A percentile compares a stretch with the other conserved stretches of the same genome.
These are phyloP conservation scores for Muraenolepis orangiensis DNA, from an alignment of 2,797 vertebrate genomes.

Conservation along the genomic window DNA sequence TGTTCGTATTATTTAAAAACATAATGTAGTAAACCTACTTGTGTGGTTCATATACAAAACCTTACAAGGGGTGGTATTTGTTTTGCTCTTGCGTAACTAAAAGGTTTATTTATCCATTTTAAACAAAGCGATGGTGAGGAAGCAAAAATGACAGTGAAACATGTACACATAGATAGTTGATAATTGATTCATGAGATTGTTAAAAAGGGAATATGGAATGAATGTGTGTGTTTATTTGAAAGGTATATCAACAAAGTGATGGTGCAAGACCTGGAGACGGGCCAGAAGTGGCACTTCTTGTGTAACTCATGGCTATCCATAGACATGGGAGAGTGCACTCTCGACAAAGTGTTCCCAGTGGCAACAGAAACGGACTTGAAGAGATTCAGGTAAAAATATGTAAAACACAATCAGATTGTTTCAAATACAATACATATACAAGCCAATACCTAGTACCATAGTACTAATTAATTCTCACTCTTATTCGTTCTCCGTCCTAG, in stretches of 20 bases:
- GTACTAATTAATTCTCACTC: background rate
- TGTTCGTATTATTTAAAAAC: background rate
- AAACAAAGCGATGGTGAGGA: background rate
- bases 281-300: constrained; percentile 89
- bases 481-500: constrained; percentile 54
- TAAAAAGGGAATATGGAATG: background rate
- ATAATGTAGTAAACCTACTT: too few species aligned
- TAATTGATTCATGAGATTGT: background rate
- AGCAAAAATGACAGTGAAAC: background rate
- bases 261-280: constrained; percentile 83
- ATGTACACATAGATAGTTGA: background rate
- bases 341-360: constrained; percentile 86
- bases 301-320: constrained; percentile 93
- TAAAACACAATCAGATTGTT: too few species aligned
- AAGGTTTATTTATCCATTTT: background rate
- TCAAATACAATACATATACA: too few species aligned
- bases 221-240: constrained; percentile 14
- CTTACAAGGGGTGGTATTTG: background rate
- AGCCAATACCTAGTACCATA: too few species aligned
- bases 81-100: background rate
- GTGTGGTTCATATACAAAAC: too few species aligned
- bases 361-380: constrained; percentile 90
- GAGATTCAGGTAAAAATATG: constrained; percentile 86
- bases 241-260: constrained; percentile 91
- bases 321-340: constrained; percentile 84